phyloP scores from a whole-genome alignment of 2,113 vertebrate genomes.

The Dicaeum eximium region DNA sequence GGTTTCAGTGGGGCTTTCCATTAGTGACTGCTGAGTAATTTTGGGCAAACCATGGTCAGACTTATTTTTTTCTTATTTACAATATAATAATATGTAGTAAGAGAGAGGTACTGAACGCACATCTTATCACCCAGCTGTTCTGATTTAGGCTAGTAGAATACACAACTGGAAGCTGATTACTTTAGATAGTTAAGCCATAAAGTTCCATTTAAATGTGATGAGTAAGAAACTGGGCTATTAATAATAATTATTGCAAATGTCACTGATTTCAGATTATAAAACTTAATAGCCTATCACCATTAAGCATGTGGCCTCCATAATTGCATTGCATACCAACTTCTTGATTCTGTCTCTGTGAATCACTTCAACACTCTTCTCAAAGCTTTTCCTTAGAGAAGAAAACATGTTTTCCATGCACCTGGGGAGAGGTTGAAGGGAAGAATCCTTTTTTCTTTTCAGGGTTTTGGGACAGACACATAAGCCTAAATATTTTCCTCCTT shows the following conservation, averaged over 20 bases:
- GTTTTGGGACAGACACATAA: neutral
- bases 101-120: neutral
- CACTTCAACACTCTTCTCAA: neutral
- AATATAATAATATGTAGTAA: neutral
- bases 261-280: constrained; percentile 64
- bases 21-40: neutral
- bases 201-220: constrained; percentile 44
- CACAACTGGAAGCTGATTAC: constrained; percentile 26
- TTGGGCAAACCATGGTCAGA: neutral
- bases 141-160: constrained; percentile 22
- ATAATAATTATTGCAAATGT: constrained; percentile 67
- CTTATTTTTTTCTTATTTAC: neutral
- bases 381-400: neutral
- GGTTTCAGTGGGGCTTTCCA: neutral
- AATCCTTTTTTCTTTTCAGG: neutral
- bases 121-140: neutral
- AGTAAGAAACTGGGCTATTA: constrained; percentile 48
- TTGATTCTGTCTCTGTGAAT: neutral
- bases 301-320: constrained; percentile 56
- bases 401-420: neutral
- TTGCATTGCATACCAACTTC: constrained; percentile 42
- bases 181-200: constrained; percentile 47
- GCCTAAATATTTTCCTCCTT: neutral
- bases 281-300: constrained; percentile 54
- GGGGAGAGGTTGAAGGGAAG: neutral